Evolutionary conservation across 2,888 invertebrate genomes (phyloP), one percentile per base, ranked within the genome.

Genomic region (Loripinus fragilis): DNA sequence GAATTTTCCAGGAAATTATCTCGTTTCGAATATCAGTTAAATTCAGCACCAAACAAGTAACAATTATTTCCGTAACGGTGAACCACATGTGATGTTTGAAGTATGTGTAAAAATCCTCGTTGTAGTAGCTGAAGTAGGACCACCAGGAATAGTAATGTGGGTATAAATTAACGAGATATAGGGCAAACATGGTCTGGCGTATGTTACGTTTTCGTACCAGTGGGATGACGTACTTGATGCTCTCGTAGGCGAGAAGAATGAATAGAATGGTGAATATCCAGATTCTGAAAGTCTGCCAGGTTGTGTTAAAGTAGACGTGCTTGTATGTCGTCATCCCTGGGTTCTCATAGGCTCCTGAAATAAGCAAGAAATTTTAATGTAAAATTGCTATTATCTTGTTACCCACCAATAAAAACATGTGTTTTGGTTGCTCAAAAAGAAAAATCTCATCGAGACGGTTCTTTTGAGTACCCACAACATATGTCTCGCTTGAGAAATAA

Each of bases 101-200:
- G 80, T 91, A 92, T 0, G 85, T 81, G 80, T 91, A 93, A 83
- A 91, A 91, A 67, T 91, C 91, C 77, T 93, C 93, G 71, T 93
- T 93, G 80, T 91, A 89, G 85, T 93, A 93, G 81, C 90, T 93
- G 76, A 92, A 90, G 71, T 90, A 91, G 20, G 90, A 91, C 93
- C 93, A 93, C 93, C 93, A 93, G 17, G 91, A 90, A 72, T 93
- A 93, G 66, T 93, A 93, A 78, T 93, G 92, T 0, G 93, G 93
- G 68, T 93, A 92, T 73, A 93, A 48, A 74, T 91, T 91, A 60
- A 91, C 80, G 2, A 90, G 12, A 64, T 92, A 90, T 20, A 93
- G 84, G 0, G 81, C 78, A 25, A 93, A 85, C 92, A 92, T 92
- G 52, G 83, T 81, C 45, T 71, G 75, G 15, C 93, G 83, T 23